Evolutionary conservation across 2,888 invertebrate genomes (phyloP), one percentile per base, ranked within the genome.

Genomic region (Leptinotarsa rubiginosa): DNA sequence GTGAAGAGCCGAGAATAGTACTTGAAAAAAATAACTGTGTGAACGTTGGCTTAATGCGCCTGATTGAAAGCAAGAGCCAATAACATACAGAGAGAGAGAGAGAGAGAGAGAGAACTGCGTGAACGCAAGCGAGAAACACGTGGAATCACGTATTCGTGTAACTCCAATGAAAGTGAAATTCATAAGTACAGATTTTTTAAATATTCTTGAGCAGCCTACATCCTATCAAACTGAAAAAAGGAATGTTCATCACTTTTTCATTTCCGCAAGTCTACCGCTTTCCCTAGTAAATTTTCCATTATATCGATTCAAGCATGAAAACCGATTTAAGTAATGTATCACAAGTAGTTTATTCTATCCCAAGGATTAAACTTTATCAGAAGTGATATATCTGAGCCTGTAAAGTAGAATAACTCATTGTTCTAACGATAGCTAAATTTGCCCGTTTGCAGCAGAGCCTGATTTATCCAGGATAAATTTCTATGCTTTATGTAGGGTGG

Each of bases 381-480:
- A 15, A 56, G 56, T 56, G 56, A 56, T 56, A 22, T 56, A 56
- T 56, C 22, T 22, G 22, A 56, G 22, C 56, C 10, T 56, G 22
- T 15, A 56, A 56, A 22, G 13, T 56, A 13, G 22, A 56, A 56
- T 20, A 56, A 56, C 4, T 22, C 15, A 56, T 56, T 56, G 22
- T 56, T 5, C 56, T 15, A 56, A 22, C 22, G 56, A 20, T 12
- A 56, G 22, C 13, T 56, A 3, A 13, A 56, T 18, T 56, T 13
- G 3, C 56, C 56, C 10, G 20, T 22, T 20, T 56, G 13, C 20
- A 25, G 13, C 2, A 56, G 56, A 56, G 20, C 22, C 56, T 4
- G 12, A 56, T 56, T 18, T 25, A 56, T 56, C 15, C 22, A 4
- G 22, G 22, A 56, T 20, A 13, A 3, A 56, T 56, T 22, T 56